Conservation (phyloP, 2,888 invertebrate species). For the Melanchra persicariae region DNA sequence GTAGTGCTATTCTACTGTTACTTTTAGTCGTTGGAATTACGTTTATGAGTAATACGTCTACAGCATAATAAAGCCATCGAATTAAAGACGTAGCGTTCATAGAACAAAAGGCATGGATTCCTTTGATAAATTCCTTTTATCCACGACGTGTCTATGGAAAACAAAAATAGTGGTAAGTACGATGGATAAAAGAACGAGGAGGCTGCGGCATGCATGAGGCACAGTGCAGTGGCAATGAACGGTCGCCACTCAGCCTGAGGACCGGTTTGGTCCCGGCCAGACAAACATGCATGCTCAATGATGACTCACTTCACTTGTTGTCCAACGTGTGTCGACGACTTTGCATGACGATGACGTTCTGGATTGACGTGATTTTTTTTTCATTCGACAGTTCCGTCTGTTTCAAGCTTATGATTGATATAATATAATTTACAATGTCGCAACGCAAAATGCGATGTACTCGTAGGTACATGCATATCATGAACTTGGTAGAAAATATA, state of each 20-base stretch:
- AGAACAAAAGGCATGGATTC: slow-evolving; percentile 15
- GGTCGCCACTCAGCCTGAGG: slow-evolving; percentile 61
- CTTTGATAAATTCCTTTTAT: slow-evolving; percentile 18
- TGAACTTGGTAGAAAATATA: slow-evolving; percentile 29
- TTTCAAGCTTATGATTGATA: background rate
- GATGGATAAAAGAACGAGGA: slow-evolving; percentile 37
- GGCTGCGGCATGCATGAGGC: slow-evolving; percentile 31
- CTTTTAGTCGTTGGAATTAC: slow-evolving; percentile 14
- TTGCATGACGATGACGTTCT: slow-evolving; percentile 23
- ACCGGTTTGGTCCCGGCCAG: slow-evolving; percentile 71
- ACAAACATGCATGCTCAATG: slow-evolving; percentile 64
- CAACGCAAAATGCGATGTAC: background rate
- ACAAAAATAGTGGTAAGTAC: slow-evolving; percentile 17
- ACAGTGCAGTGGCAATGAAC: slow-evolving; percentile 73
- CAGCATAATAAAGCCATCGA: background rate
- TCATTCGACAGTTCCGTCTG: background rate
- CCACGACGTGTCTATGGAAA: slow-evolving; percentile 17
- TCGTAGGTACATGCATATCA: background rate
- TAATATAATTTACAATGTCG: background rate
- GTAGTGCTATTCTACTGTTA: background rate
- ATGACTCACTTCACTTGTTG: slow-evolving; percentile 73
- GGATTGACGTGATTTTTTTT: slow-evolving; percentile 17
- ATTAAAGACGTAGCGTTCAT: slow-evolving; percentile 11
- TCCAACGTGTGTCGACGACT: slow-evolving; percentile 16
- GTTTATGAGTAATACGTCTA: background rate